Conservation (phyloP, 2,888 invertebrate species). For the Philhelius pedissequus region DNA sequence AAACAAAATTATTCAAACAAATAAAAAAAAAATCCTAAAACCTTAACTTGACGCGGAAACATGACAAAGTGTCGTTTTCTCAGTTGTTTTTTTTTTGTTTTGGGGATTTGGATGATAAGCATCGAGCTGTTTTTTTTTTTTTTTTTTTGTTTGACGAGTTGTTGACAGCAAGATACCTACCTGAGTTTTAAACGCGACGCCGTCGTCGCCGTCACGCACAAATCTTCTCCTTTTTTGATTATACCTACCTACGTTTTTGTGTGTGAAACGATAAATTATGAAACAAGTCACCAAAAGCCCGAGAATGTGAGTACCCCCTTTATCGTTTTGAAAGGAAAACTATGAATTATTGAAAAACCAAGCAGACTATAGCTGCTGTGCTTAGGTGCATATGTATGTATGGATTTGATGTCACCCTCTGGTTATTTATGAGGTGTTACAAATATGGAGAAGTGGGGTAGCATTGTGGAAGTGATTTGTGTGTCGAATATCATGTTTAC, state of each 20-base stretch:
- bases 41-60: slow-evolving; percentile 1
- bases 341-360: slow-evolving; percentile 54
- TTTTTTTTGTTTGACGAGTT: neutral
- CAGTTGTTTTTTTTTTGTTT: neutral
- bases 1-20: neutral
- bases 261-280: slow-evolving; percentile 49
- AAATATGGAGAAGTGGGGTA: neutral
- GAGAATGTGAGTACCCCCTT: neutral
- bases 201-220: slow-evolving; percentile 44
- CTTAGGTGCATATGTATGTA: too few species aligned
- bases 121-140: slow-evolving; percentile 19
- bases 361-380: slow-evolving; percentile 35
- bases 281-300: slow-evolving; percentile 44
- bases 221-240: neutral
- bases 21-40: slow-evolving; percentile 2
- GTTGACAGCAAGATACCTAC: slow-evolving; percentile 36
- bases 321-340: neutral
- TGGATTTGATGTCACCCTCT: slow-evolving; percentile 42
- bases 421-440: slow-evolving; percentile 51
- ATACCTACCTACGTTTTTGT: neutral
- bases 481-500: slow-evolving; percentile 25
- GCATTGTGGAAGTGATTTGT: slow-evolving; percentile 26
- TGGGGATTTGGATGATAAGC: neutral
- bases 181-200: slow-evolving; percentile 42
- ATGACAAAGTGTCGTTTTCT: neutral